phyloP scores from a whole-genome alignment of 1,140 invertebrate species.

The Harpegnathos saltator region DNA sequence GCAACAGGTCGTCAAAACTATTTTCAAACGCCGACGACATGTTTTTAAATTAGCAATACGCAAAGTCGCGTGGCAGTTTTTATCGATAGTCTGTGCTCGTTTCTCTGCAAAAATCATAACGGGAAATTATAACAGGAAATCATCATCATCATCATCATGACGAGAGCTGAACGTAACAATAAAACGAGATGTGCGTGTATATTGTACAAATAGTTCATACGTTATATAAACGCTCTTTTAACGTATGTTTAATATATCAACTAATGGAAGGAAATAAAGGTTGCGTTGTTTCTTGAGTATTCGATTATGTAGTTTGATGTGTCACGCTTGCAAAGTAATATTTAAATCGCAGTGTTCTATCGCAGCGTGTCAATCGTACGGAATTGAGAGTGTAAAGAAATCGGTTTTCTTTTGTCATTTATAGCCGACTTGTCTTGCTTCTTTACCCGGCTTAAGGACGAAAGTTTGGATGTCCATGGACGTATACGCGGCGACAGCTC shows the following conservation, averaged over 20 bases:
- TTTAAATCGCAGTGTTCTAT: slow-evolving; percentile 8
- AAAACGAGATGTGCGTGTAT: not conserved
- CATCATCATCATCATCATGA: not conserved
- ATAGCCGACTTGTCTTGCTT: not conserved
- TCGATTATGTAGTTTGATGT: slow-evolving; percentile 6
- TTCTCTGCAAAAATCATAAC: not conserved
- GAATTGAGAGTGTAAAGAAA: not conserved
- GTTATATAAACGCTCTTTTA: not conserved
- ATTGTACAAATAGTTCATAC: too few species aligned
- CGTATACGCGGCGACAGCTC: too few species aligned
- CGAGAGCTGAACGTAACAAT: not conserved
- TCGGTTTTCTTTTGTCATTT: slow-evolving; percentile 6
- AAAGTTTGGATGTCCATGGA: too few species aligned
- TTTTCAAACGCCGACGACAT: slow-evolving; percentile 24
- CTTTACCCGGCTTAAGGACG: too few species aligned
- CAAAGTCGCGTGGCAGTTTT: not conserved
- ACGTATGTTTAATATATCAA: not conserved
- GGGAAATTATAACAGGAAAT: not conserved
- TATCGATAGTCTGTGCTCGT: not conserved
- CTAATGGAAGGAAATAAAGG: not conserved
- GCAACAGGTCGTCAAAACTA: slow-evolving; percentile 45
- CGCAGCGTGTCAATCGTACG: not conserved
- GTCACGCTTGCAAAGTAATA: not conserved
- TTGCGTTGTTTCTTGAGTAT: slow-evolving; percentile 25
- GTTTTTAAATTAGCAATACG: slow-evolving; percentile 4